These are phyloP conservation scores for Dolichomitus sp. DNA, from an alignment of 2,888 invertebrate species.

Conservation along the genomic window DNA sequence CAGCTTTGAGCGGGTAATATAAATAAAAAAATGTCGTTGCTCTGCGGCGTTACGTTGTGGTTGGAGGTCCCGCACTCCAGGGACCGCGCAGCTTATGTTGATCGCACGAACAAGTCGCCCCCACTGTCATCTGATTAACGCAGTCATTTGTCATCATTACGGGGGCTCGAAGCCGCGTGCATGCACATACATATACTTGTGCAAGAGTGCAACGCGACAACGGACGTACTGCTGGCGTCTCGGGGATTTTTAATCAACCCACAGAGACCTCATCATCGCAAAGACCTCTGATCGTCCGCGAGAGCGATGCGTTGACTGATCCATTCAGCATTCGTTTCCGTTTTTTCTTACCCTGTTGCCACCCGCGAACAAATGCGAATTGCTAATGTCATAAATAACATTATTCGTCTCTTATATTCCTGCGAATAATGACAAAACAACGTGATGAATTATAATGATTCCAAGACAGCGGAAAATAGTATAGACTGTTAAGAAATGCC, in stretches of 20 bases:
- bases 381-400: conserved; percentile 36
- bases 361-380: conserved; percentile 23
- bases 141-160: conserved; percentile 82
- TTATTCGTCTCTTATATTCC: conserved; percentile 15
- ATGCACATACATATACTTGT: conserved; percentile 37
- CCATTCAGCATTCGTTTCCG: conserved; percentile 56
- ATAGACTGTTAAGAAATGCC: not conserved
- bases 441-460: not conserved
- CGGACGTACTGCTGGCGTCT: conserved; percentile 56
- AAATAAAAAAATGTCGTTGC: conserved; percentile 21
- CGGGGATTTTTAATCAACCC: conserved; percentile 75
- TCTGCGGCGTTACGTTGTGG: conserved; percentile 2
- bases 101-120: conserved; percentile 71
- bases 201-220: conserved; percentile 44
- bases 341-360: conserved; percentile 43
- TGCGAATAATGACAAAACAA: not conserved
- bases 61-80: conserved; percentile 14
- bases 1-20: conserved; percentile 13
- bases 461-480: not conserved
- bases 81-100: conserved; percentile 43
- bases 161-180: conserved; percentile 69
- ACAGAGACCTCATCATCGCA: conserved; percentile 65
- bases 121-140: conserved; percentile 78
- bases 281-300: conserved; percentile 39
- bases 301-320: conserved; percentile 24